Percentiles rank a stretch among this genome's conserved stretches.
phyloP scores from a whole-genome alignment of 2,888 invertebrate genomes.

The Brachyopa scutellaris region DNA sequence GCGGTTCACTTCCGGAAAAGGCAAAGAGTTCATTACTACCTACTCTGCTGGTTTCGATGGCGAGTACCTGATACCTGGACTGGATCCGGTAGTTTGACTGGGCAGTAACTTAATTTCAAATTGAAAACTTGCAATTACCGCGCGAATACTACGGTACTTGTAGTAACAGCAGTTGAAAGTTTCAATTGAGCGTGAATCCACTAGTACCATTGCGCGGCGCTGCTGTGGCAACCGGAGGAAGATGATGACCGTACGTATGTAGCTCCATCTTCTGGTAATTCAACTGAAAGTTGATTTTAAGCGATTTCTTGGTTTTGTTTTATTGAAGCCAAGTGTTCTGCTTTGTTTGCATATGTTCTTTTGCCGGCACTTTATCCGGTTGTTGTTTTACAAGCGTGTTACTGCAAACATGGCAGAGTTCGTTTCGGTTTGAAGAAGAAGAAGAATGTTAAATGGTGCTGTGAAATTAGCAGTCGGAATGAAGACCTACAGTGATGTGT shows the following conservation, averaged over 20 bases:
- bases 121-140: conserved; percentile 48
- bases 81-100: conserved; percentile 51
- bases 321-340: background rate
- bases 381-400: conserved; percentile 1
- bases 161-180: conserved; percentile 31
- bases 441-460: conserved; percentile 11
- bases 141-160: background rate
- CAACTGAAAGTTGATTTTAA: background rate
- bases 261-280: conserved; percentile 7
- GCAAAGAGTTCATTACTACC: conserved; percentile 23
- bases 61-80: conserved; percentile 8
- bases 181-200: conserved; percentile 22
- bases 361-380: background rate
- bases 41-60: conserved; percentile 20
- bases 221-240: too few relatives aligned
- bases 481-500: background rate
- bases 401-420: conserved; percentile 9
- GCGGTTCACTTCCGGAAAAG: conserved; percentile 12
- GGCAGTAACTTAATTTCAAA: conserved; percentile 43
- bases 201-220: background rate
- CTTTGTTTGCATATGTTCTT: background rate
- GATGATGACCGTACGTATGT: conserved; percentile 2
- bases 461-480: conserved; percentile 43
- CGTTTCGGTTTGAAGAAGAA: too few relatives aligned
- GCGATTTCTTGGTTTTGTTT: too few relatives aligned